Conservation (phyloP, 2,888 invertebrate species). For the Tetranychus piercei region DNA sequence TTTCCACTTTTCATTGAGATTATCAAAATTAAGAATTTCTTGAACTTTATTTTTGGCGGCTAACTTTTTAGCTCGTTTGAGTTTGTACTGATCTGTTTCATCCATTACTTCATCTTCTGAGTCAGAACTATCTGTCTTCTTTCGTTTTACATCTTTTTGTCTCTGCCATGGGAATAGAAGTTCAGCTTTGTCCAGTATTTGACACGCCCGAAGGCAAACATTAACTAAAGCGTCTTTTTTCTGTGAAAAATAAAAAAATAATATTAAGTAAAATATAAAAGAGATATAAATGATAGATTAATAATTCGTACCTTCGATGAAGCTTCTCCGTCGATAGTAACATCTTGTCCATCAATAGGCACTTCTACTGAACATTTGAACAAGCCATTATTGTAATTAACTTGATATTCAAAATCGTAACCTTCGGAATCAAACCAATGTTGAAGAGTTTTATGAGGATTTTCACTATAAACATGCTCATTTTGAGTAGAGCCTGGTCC, state of each 20-base stretch:
- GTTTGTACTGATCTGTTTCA: constrained; percentile 15
- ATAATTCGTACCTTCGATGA: constrained; percentile 6
- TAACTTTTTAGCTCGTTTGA: constrained; percentile 9
- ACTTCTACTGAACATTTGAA: constrained; percentile 20
- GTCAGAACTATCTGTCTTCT: constrained; percentile 15
- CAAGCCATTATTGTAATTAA: constrained; percentile 13
- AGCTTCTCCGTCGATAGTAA: constrained; percentile 16
- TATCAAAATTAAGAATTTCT: constrained; percentile 16
- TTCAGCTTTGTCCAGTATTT: constrained; percentile 21
- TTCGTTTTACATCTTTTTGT: constrained; percentile 13
- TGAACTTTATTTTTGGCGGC: not conserved
- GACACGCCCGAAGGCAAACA: constrained; percentile 20
- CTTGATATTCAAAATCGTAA: constrained; percentile 20
- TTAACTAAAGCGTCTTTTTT: constrained; percentile 20
- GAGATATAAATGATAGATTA: too few species aligned
- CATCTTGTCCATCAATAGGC: constrained; percentile 21
- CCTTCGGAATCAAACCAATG: constrained; percentile 22
- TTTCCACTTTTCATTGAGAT: constrained; percentile 18
- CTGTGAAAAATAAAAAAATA: constrained; percentile 14
- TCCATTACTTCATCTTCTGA: constrained; percentile 17
- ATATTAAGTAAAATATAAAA: not conserved
- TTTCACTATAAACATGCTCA: constrained; percentile 16
- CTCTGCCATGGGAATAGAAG: constrained; percentile 22
- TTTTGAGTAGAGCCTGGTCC: constrained; percentile 7
- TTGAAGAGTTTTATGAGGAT: constrained; percentile 20